Conservation (phyloP, 1,140 invertebrate genomes). For the Drosophila albomicans region DNA sequence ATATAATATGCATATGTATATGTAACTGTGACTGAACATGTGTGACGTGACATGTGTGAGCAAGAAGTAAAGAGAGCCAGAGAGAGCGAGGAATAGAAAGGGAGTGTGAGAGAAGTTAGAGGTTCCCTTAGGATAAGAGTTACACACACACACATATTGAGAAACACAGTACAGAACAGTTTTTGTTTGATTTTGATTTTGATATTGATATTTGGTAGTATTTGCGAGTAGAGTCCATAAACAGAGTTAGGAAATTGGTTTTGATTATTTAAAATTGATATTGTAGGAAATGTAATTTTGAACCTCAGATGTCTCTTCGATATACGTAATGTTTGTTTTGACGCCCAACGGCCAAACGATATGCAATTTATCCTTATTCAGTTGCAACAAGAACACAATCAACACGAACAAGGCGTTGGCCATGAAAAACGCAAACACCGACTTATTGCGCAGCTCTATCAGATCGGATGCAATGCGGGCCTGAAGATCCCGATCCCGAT, state of each 20-base stretch:
- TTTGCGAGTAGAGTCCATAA: constrained; percentile 25
- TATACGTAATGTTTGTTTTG: constrained; percentile 97
- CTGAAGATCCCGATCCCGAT: constrained; percentile 86
- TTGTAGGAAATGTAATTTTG: constrained; percentile 5
- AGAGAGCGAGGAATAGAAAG: background rate
- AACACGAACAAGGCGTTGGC: constrained; percentile 99
- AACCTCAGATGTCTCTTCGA: constrained; percentile 95
- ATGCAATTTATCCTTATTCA: constrained; percentile 98
- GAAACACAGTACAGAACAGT: constrained; percentile 39
- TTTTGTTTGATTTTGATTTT: background rate
- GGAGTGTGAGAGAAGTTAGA: constrained; percentile 58
- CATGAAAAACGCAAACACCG: constrained; percentile 99
- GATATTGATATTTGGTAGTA: constrained; percentile 32
- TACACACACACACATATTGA: constrained; percentile 38
- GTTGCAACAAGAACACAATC: constrained; percentile 98
- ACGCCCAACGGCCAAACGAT: constrained; percentile 97
- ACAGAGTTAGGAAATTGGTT: constrained; percentile 32
- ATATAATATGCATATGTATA: constrained; percentile 21
- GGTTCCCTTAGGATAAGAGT: constrained; percentile 38
- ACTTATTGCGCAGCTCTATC: constrained; percentile 97
- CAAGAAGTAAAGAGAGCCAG: constrained; percentile 35
- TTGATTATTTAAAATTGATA: constrained; percentile 11
- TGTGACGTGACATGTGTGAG: constrained; percentile 62
- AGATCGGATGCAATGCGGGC: constrained; percentile 94
- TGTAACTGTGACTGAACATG: constrained; percentile 45